Conservation (phyloP, 2,113 vertebrate species). For the Xiphorhynchus elegans region DNA sequence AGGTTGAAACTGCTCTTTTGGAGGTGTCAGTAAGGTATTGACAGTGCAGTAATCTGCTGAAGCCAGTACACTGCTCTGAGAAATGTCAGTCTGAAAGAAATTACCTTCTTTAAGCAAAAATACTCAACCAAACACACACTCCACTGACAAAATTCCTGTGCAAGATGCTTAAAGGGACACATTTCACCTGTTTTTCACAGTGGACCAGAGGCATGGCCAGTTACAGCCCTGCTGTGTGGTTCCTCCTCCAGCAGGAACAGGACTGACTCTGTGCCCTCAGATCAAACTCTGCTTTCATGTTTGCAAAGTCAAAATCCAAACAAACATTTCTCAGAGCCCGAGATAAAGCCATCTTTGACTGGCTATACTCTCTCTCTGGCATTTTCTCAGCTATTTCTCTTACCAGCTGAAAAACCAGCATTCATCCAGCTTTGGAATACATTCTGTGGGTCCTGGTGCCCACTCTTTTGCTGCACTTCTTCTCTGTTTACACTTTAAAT, state of each 20-base stretch:
- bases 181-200: not conserved
- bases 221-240: not conserved
- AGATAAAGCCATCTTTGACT: not conserved
- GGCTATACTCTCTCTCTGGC: not conserved
- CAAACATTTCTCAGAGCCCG: not conserved
- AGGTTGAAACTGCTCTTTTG: not conserved
- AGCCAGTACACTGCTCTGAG: not conserved
- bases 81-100: not conserved
- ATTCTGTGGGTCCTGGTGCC: not conserved
- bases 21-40: not conserved
- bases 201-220: not conserved
- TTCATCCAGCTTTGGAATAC: not conserved
- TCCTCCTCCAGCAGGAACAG: not conserved
- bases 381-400: not conserved
- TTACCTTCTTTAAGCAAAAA: not conserved
- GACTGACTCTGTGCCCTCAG: not conserved
- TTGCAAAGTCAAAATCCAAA: not conserved
- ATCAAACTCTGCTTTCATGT: not conserved
- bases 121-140: accelerated
- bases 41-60: not conserved
- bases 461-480: not conserved
- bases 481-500: not conserved
- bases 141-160: not conserved
- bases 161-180: not conserved
- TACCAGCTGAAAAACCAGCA: not conserved